Evolutionary conservation across 2,888 invertebrate genomes (phyloP).

Genomic region (Ectemnius cavifrons): DNA sequence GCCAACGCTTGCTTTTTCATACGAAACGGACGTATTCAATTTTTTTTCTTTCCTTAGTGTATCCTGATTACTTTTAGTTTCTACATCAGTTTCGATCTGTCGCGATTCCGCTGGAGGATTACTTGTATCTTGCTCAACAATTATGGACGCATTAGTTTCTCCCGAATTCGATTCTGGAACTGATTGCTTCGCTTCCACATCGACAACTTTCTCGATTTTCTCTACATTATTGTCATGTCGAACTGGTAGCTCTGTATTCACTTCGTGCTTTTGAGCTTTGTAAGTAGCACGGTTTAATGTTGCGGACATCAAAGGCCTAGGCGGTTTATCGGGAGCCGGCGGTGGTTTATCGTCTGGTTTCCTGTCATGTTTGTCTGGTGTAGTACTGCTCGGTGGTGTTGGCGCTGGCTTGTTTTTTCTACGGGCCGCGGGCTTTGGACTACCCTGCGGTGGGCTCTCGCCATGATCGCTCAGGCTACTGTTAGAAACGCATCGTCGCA

Average conservation of each 20-base stretch:
- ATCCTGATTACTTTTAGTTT: conserved; percentile 41
- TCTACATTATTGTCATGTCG: conserved; percentile 75
- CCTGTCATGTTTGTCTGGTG: conserved; percentile 73
- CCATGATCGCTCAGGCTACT: conserved; percentile 84
- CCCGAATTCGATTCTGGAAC: conserved; percentile 33
- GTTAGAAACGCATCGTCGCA: conserved; percentile 82
- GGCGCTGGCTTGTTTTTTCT: conserved; percentile 89
- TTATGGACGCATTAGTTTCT: conserved; percentile 11
- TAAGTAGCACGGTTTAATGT: conserved; percentile 83
- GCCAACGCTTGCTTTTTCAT: conserved; percentile 37
- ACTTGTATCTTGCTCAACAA: conserved; percentile 27
- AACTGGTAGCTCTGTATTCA: conserved; percentile 69
- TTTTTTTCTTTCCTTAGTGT: conserved; percentile 45
- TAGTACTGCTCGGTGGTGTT: conserved; percentile 81
- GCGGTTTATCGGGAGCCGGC: conserved; percentile 82
- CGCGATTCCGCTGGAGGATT: conserved; percentile 24
- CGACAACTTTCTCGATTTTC: conserved; percentile 46
- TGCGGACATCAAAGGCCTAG: conserved; percentile 81
- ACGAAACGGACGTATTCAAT: conserved; percentile 35
- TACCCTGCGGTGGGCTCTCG: conserved; percentile 85
- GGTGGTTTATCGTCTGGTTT: conserved; percentile 73
- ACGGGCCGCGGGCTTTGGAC: conserved; percentile 85
- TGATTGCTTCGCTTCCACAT: conserved; percentile 51
- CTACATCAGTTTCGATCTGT: conserved; percentile 29
- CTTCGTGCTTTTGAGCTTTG: conserved; percentile 79